Evolutionary conservation across 2,113 vertebrate species (phyloP).

Genomic region (Aldabrachelys gigantea): DNA sequence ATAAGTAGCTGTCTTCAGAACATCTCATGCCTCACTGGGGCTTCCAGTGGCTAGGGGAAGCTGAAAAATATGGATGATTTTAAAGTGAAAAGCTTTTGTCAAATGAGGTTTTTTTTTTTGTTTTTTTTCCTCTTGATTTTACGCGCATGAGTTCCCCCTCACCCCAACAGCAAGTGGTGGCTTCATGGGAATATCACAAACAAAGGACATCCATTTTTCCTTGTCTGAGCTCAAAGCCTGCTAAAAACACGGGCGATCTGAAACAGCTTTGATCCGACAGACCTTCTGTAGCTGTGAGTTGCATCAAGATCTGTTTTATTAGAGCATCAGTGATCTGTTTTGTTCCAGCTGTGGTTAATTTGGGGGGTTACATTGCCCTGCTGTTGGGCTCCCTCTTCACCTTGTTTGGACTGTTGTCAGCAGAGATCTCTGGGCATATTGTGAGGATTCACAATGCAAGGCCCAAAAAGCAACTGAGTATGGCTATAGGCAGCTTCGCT

Average conservation of each 20-base stretch:
- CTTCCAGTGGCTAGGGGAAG: rapidly evolving
- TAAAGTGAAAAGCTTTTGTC: rapidly evolving
- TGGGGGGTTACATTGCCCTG: neutral
- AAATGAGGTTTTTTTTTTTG: rapidly evolving
- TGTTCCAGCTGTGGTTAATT: neutral
- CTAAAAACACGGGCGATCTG: neutral
- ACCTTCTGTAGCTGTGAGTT: rapidly evolving
- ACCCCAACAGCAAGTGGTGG: rapidly evolving
- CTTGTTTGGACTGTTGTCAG: neutral
- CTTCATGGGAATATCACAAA: neutral
- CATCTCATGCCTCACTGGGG: rapidly evolving
- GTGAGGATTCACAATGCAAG: rapidly evolving
- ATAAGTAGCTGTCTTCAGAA: rapidly evolving
- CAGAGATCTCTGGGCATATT: rapidly evolving
- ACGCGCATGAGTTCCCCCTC: rapidly evolving
- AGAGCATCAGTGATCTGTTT: rapidly evolving
- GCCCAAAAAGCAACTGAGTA: rapidly evolving
- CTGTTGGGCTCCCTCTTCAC: neutral
- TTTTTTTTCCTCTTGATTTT: rapidly evolving
- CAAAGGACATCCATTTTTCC: neutral
- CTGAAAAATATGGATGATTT: rapidly evolving
- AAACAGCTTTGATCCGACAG: rapidly evolving
- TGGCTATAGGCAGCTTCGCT: rapidly evolving
- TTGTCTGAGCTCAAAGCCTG: rapidly evolving
- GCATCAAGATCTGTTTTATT: rapidly evolving